A percentile compares a stretch with the other conserved stretches of the same genome.
phyloP scores from a whole-genome alignment of 1,140 invertebrate genomes.

The Eurosta solidaginis region DNA sequence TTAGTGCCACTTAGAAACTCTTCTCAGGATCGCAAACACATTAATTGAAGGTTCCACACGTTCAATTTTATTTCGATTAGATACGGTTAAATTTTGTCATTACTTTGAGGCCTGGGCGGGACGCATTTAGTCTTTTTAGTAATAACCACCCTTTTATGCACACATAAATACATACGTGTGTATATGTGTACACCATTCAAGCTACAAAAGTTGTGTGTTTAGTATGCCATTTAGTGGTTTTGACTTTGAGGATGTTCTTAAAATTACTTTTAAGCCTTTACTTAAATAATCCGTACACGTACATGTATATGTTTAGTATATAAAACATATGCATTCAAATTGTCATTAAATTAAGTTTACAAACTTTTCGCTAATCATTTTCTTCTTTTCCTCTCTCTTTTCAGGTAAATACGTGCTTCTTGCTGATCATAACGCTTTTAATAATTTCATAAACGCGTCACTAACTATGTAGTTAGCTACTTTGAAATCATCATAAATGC shows the following conservation, averaged over 20 bases:
- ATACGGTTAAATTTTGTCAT: no score
- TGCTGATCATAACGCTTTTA: neutral
- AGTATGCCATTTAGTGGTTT: neutral
- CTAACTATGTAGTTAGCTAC: neutral
- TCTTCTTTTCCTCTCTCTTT: neutral
- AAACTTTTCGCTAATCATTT: neutral
- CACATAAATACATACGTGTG: neutral
- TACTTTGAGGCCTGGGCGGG: no score
- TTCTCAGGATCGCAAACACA: no score
- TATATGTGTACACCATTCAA: no score
- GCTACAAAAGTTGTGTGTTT: no score
- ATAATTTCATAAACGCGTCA: neutral
- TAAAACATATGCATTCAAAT: neutral
- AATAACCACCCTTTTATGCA: neutral
- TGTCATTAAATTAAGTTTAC: neutral
- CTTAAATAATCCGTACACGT: neutral
- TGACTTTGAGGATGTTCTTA: neutral
- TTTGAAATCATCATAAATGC: neutral
- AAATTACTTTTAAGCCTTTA: slow-evolving; percentile 1
- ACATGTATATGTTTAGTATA: neutral
- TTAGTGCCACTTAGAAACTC: no score
- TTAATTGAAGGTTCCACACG: no score
- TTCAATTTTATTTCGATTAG: no score
- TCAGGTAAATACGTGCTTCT: neutral
- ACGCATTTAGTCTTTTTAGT: no score